Base-by-base conservation (phyloP, 2,113 vertebrate species). In the Cyanoderma ruficeps region DNA sequence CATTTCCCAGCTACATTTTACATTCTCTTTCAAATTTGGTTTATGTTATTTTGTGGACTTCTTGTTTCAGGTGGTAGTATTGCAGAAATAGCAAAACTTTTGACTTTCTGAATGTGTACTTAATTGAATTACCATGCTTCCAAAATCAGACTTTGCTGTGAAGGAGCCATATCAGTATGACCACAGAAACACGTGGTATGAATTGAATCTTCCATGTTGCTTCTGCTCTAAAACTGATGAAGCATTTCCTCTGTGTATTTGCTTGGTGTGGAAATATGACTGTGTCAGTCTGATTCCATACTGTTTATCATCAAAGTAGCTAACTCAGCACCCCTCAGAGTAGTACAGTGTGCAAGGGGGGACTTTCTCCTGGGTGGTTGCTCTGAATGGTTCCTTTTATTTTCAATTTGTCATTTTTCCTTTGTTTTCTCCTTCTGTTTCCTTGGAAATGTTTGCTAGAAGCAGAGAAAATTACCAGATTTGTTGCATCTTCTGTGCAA, bases 61-160 rank as follows among this genome's bases (percentile, higher is more conserved):
- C 67, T 80, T 93, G 68, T 91, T 95, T 89, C 87, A 91, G 68
- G 64, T 93, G 90, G 27, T 94, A 91, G 46, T 80, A 83, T 49
- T 94, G 84, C 94, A 95, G 87, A 81, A 95, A 61, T 65, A 94
- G 24, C 83, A 93, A 80, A 96, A 86, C 59, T 91, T 87, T 87
- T 87, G 49, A 77, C 50, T 94, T 89, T 96, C 55, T 89, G 76
- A 93, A 47, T 80, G 41, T 91, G 83, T 86, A 52, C 39, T 89
- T 91, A 80, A 56, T 80, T 86, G 67, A 91, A 83, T 94, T 94
- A 71, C 67, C 75, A 35, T 50, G 63, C 59, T 94, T 94, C 82
- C 90, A 63, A 84, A 92, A 82, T 71, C 90, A 87, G 69, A 92
- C 78, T 92, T 94, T 37, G 39, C 82, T 78, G n/a, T 78, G 90